Conservation (phyloP, 2,888 invertebrate species). For the Hedya salicella region DNA sequence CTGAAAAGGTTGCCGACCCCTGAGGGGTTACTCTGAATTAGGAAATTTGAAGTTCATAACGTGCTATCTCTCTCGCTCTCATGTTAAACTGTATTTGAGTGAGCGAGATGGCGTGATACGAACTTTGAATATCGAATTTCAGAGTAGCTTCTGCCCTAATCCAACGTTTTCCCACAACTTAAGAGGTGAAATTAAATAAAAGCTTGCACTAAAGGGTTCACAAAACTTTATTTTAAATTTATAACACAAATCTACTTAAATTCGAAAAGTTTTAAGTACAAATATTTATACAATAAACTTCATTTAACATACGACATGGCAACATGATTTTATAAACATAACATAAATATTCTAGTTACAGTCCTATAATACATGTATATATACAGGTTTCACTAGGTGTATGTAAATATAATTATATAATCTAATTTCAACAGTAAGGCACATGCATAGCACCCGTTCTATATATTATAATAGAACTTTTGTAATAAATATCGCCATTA, state of each 20-base stretch:
- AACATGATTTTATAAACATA: conserved; percentile 46
- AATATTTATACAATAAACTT: conserved; percentile 48
- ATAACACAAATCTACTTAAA: conserved; percentile 63
- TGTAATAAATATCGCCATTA: conserved; percentile 6
- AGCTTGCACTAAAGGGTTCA: conserved; percentile 16
- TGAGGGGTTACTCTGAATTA: no score
- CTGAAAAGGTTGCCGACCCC: no score
- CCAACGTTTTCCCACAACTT: no score
- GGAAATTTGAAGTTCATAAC: no score
- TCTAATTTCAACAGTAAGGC: conserved; percentile 57
- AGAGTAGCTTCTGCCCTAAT: no score
- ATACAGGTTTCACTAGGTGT: conserved; percentile 67
- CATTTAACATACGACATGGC: conserved; percentile 43
- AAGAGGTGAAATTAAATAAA: neutral
- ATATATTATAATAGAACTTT: conserved; percentile 12
- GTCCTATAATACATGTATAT: conserved; percentile 50
- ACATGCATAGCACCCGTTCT: conserved; percentile 63
- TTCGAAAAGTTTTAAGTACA: conserved; percentile 78
- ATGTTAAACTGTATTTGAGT: no score
- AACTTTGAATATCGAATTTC: no score
- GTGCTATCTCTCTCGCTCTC: no score
- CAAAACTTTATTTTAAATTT: conserved; percentile 59
- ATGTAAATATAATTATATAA: conserved; percentile 56
- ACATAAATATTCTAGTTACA: conserved; percentile 65
- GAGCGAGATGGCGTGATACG: no score